A percentile compares a stretch with the other conserved stretches of the same genome.
phyloP scores from a whole-genome alignment of 2,888 invertebrate genomes.

The Drosophila trichaetosa region DNA sequence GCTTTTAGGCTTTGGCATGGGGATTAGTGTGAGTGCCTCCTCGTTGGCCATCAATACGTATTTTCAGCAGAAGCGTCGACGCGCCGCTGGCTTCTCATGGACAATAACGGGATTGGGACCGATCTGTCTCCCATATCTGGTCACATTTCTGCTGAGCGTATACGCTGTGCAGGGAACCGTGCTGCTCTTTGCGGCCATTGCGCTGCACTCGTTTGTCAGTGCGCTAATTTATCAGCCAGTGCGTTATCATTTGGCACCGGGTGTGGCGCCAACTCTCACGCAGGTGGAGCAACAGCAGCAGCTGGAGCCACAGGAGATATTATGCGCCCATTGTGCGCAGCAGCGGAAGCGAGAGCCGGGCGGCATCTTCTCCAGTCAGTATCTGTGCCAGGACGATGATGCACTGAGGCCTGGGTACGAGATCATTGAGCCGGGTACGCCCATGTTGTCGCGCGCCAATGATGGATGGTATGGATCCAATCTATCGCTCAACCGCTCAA shows the following conservation, averaged over 20 bases:
- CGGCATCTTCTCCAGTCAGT: conserved; percentile 87
- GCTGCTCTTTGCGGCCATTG: conserved; percentile 88
- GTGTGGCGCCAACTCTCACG: neutral
- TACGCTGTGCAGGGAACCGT: conserved; percentile 90
- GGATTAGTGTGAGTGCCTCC: conserved; percentile 89
- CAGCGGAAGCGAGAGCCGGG: conserved; percentile 77
- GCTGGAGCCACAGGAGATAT: conserved; percentile 32
- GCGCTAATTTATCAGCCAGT: conserved; percentile 90
- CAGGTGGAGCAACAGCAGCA: conserved; percentile 15
- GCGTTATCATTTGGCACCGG: conserved; percentile 87
- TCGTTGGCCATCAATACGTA: conserved; percentile 90
- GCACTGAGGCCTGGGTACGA: conserved; percentile 88
- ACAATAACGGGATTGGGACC: conserved; percentile 90
- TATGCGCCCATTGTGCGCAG: conserved; percentile 80
- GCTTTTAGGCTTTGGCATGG: conserved; percentile 86
- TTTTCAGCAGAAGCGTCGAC: conserved; percentile 89
- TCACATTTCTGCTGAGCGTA: conserved; percentile 87
- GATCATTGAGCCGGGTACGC: conserved; percentile 88
- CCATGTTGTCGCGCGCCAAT: conserved; percentile 87
- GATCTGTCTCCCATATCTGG: conserved; percentile 90
- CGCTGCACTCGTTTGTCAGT: conserved; percentile 89
- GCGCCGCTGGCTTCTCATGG: conserved; percentile 90
- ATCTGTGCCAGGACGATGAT: conserved; percentile 87
- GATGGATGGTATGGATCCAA: conserved; percentile 85
- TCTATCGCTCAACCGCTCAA: conserved; percentile 65